A percentile compares a stretch with the other conserved stretches of the same genome.
These are phyloP conservation scores for Hippopotamyrus pictus DNA, from an alignment of 2,797 vertebrate genomes.

Conservation along the genomic window DNA sequence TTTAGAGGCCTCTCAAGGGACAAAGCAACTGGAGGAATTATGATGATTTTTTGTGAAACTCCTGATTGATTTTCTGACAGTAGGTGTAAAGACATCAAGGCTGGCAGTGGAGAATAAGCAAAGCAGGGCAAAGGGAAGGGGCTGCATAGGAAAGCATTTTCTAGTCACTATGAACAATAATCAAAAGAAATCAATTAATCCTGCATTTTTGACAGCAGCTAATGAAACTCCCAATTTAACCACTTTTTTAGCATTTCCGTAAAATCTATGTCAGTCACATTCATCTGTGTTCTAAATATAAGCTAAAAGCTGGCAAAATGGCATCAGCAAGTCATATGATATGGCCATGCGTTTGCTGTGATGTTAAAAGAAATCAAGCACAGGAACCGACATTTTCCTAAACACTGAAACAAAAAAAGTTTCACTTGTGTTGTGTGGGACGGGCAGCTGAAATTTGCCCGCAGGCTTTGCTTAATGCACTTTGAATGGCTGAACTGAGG, in stretches of 20 bases:
- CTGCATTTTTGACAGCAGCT: neutral
- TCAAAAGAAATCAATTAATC: neutral
- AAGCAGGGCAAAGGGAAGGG: conserved; percentile 23
- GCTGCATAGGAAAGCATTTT: neutral
- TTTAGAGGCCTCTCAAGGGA: conserved; percentile 48
- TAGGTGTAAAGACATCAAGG: conserved; percentile 51
- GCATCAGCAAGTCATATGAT: neutral
- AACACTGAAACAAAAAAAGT: neutral
- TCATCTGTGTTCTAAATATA: neutral
- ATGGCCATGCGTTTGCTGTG: neutral
- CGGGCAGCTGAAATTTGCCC: conserved; percentile 46
- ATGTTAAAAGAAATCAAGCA: neutral
- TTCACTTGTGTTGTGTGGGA: neutral
- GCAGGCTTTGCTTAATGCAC: conserved; percentile 64
- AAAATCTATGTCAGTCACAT: neutral
- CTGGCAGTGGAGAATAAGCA: neutral
- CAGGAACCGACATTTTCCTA: neutral
- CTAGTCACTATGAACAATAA: neutral
- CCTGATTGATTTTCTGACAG: conserved; percentile 89
- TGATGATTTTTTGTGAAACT: conserved; percentile 56
- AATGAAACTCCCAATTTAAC: neutral
- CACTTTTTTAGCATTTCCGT: neutral
- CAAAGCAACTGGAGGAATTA: conserved; percentile 33
- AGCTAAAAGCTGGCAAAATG: neutral
- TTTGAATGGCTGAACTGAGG: conserved; percentile 67